phyloP scores from a whole-genome alignment of 2,888 invertebrate genomes.

The Argyresthia albistria region DNA sequence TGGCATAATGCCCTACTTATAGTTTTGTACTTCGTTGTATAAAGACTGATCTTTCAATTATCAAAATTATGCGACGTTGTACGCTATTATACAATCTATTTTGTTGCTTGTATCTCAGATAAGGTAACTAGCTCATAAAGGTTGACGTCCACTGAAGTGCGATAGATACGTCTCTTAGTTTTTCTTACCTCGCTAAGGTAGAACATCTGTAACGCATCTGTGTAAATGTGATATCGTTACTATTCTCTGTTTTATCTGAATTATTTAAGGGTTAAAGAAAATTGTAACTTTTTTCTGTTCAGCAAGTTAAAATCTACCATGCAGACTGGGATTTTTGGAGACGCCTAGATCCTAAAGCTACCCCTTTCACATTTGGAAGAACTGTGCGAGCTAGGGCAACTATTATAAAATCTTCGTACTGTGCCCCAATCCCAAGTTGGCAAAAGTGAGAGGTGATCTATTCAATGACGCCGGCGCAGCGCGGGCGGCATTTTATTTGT shows the following conservation, averaged over 20 bases:
- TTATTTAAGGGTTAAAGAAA: no score
- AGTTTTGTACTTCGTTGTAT: background rate
- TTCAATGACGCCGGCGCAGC: conserved; percentile 11
- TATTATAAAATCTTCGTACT: conserved; percentile 10
- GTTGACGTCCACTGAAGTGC: background rate
- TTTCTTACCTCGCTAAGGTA: no score
- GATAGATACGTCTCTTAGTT: background rate
- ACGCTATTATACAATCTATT: background rate
- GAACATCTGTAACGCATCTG: no score
- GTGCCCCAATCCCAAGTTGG: conserved; percentile 16
- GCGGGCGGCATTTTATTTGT: conserved; percentile 53
- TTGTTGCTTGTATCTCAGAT: background rate
- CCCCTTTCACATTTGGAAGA: no score
- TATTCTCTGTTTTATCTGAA: no score
- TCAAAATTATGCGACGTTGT: conserved; percentile 15
- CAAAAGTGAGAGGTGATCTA: conserved; percentile 48
- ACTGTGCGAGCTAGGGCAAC: no score
- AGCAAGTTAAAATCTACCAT: no score
- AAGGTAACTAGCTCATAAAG: background rate
- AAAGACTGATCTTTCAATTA: conserved; percentile 19
- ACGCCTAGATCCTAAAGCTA: no score
- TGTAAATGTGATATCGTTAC: no score
- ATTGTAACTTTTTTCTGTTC: no score
- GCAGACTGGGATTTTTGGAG: no score
- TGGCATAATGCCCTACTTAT: conserved; percentile 5